Evolutionary conservation across 2,113 vertebrate species (phyloP).

Genomic region (Orthochromis indermauri): DNA sequence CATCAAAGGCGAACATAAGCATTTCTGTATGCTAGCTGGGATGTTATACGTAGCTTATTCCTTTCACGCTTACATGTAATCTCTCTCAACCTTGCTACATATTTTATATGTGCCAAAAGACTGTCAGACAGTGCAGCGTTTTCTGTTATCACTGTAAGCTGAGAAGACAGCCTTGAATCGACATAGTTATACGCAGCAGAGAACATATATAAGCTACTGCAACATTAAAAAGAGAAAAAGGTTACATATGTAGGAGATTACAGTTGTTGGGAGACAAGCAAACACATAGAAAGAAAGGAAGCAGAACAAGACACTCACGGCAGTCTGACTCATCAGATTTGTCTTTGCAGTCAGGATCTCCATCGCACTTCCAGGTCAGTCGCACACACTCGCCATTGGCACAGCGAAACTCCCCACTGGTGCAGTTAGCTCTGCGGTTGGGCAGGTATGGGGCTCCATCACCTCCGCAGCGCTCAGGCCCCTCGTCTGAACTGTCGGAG

Average conservation of each 20-base stretch:
- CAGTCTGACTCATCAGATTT: conserved; percentile 91
- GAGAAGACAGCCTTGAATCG: background rate
- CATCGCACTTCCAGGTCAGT: conserved; percentile 91
- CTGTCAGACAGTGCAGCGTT: background rate
- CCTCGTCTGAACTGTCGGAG: conserved; percentile 84
- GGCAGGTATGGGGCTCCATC: conserved; percentile 40
- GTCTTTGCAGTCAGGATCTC: conserved; percentile 96
- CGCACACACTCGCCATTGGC: conserved; percentile 87
- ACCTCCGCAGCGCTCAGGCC: conserved; percentile 77
- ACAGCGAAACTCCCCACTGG: conserved; percentile 81
- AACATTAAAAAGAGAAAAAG: background rate
- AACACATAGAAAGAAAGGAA: background rate
- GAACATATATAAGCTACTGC: background rate
- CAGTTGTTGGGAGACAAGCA: background rate
- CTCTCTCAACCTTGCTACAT: background rate
- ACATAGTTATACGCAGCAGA: background rate
- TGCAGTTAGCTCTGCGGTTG: conserved; percentile 72
- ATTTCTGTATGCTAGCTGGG: background rate
- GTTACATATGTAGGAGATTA: background rate
- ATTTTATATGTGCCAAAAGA: background rate
- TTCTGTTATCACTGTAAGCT: background rate
- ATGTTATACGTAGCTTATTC: background rate
- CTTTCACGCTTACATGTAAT: background rate
- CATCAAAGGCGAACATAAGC: background rate
- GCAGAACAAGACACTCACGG: conserved; percentile 74